phyloP scores from a whole-genome alignment of 2,888 invertebrate genomes.

The Callosobruchus maculatus region DNA sequence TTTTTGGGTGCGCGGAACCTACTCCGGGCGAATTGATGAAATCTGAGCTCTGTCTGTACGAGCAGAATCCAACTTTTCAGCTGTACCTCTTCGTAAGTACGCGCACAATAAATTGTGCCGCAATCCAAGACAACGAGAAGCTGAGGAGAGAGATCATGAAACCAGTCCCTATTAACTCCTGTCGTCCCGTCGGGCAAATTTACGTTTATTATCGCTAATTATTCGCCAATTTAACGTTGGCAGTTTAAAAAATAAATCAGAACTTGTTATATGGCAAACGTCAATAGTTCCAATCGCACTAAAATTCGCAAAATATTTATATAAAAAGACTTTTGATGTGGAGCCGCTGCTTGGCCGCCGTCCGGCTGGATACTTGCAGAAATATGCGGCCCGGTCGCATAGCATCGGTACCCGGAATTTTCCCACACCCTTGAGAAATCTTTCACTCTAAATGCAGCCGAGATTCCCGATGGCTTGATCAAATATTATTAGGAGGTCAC shows the following conservation, averaged over 20 bases:
- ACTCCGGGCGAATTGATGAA: too few relatives aligned
- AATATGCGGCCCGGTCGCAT: conserved; percentile 26
- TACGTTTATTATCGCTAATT: conserved; percentile 28
- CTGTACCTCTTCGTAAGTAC: too few relatives aligned
- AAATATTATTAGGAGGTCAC: conserved; percentile 23
- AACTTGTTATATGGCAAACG: conserved; percentile 35
- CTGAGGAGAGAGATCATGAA: conserved; percentile 3
- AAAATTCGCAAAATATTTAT: conserved; percentile 34
- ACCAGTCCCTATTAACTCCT: conserved; percentile 20
- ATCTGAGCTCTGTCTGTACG: too few relatives aligned
- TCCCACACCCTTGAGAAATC: conserved; percentile 26
- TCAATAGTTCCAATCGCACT: conserved; percentile 32
- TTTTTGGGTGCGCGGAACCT: too few relatives aligned
- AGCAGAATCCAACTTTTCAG: too few relatives aligned
- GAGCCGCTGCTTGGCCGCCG: conserved; percentile 13
- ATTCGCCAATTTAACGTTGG: conserved; percentile 23
- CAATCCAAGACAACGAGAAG: neutral
- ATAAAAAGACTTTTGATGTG: conserved; percentile 32
- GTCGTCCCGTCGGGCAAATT: conserved; percentile 17
- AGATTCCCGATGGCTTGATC: conserved; percentile 9
- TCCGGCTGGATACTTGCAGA: conserved; percentile 16
- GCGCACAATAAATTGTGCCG: neutral
- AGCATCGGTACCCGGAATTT: conserved; percentile 19
- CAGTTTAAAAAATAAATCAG: conserved; percentile 29
- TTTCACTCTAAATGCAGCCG: neutral